phyloP scores from a whole-genome alignment of 2,888 invertebrate genomes.

The Diaphora mendica region DNA sequence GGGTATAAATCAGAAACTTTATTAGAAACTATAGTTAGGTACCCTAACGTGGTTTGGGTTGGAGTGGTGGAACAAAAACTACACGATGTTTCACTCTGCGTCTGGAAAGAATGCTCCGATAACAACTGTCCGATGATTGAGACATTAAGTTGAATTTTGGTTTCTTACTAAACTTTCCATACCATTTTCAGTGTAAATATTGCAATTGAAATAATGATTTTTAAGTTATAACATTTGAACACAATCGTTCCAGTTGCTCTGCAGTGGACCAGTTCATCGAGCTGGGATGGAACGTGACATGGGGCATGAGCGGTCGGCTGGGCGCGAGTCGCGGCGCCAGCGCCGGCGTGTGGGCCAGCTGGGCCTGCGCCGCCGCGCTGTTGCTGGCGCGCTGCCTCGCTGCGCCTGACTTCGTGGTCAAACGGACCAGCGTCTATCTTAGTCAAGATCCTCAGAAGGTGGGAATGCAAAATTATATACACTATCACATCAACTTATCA shows the following conservation, averaged over 20 bases:
- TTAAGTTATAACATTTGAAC: too few species aligned
- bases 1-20: neutral
- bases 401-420: slow-evolving; percentile 75
- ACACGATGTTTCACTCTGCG: too few species aligned
- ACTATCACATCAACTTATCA: neutral
- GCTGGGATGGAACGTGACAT: slow-evolving; percentile 60
- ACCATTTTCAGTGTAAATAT: neutral
- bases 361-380: slow-evolving; percentile 75
- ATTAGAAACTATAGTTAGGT: too few species aligned
- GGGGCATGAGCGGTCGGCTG: slow-evolving; percentile 68
- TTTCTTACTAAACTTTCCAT: too few species aligned
- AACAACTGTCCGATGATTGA: too few species aligned
- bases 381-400: slow-evolving; percentile 75
- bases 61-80: too few species aligned
- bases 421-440: slow-evolving; percentile 67
- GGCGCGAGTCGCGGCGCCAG: slow-evolving; percentile 69
- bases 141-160: too few species aligned
- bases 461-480: neutral
- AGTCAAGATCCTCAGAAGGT: slow-evolving; percentile 73
- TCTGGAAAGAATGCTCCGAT: too few species aligned
- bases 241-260: slow-evolving; percentile 66
- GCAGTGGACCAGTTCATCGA: slow-evolving; percentile 68
- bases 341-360: slow-evolving; percentile 74
- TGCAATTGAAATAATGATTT: neutral
- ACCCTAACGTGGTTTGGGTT: too few species aligned